Base-by-base conservation (phyloP, 2,113 vertebrate species). In the Psilopsiagon aymara region DNA sequence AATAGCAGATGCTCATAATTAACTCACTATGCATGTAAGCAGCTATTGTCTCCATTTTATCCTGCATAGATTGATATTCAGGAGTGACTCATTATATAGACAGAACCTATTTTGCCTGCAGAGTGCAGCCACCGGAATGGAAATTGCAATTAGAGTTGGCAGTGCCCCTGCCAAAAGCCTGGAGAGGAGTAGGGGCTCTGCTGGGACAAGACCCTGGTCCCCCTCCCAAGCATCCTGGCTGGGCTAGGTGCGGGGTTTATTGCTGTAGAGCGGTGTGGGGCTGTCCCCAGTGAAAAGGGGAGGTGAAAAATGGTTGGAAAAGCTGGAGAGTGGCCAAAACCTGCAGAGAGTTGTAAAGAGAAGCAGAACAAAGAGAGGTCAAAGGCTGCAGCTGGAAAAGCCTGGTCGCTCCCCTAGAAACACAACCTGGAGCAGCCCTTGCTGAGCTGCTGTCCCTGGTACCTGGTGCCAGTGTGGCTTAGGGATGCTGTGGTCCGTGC, bases 1-100 rank as follows among this genome's bases (percentile, higher is more conserved):
- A 96, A 97, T 97, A 97, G 93, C 96, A 97, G 97, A 95, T 95
- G 96, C 95, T 97, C 94, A 86, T 97, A 96, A 97, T 96, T 96
- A 96, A 97, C 95, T 97, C 93, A 93, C 96, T 96, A 24, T 82
- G 96, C 95, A 95, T 97, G 97, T 96, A 97, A 97, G 97, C 95
- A 95, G 96, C 97, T 95, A 97, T 96, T 97, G 96, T 97, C 95
- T 96, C 94, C 95, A 79, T 93, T 94, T 95, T 96, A 82, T 78
- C 90, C 94, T 79, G 90, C 2, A 41, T 43, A 87, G 96, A 92
- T 95, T 96, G 97, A 96, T 96, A 95, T 95, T 97, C 94, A 82
- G 94, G 95, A 97, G 94, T 94, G 97, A 96, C 93, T 97, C 97
- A 95, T 97, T 96, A 94, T 70, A 60, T 37, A 96, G 95, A 95